These are phyloP conservation scores for Halesus radiatus DNA, from an alignment of 1,140 invertebrate species.

Conservation along the genomic window DNA sequence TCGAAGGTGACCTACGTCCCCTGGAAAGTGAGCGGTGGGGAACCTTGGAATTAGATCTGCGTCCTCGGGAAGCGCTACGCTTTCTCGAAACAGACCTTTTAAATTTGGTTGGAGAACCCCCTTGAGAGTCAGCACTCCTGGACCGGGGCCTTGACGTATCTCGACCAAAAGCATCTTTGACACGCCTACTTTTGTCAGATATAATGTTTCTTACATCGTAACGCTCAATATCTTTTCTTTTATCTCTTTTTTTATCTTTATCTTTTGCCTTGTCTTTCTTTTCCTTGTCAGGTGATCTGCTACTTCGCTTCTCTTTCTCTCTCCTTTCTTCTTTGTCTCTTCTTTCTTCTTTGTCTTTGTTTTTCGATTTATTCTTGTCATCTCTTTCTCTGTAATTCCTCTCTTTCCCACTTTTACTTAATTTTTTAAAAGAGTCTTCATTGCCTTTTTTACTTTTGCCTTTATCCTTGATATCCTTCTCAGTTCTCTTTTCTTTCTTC, in stretches of 20 bases:
- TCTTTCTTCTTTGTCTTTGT: conserved; percentile 54
- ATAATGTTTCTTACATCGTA: conserved; percentile 87
- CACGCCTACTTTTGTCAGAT: conserved; percentile 76
- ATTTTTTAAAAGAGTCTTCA: conserved; percentile 80
- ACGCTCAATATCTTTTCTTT: conserved; percentile 83
- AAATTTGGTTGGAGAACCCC: conserved; percentile 41
- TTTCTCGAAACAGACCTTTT: conserved; percentile 59
- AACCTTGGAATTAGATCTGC: conserved; percentile 52
- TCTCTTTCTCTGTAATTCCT: conserved; percentile 85
- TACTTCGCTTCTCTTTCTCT: conserved; percentile 59
- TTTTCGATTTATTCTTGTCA: conserved; percentile 63
- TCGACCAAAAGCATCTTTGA: conserved; percentile 85
- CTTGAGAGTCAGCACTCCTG: conserved; percentile 47
- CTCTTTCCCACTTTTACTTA: conserved; percentile 84
- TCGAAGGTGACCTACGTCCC: conserved; percentile 52
- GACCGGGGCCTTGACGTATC: conserved; percentile 71
- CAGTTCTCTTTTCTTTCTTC: conserved; percentile 61
- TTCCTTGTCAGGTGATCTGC: conserved; percentile 63
- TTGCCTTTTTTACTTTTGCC: conserved; percentile 61
- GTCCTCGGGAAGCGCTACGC: conserved; percentile 59
- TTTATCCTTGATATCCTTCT: conserved; percentile 59
- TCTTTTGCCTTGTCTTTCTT: conserved; percentile 62
- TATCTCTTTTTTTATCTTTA: conserved; percentile 75
- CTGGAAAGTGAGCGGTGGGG: conserved; percentile 58
- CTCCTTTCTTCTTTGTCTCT: too few species aligned